phyloP scores from a whole-genome alignment of 2,797 vertebrate genomes.

The Thunnus albacares region DNA sequence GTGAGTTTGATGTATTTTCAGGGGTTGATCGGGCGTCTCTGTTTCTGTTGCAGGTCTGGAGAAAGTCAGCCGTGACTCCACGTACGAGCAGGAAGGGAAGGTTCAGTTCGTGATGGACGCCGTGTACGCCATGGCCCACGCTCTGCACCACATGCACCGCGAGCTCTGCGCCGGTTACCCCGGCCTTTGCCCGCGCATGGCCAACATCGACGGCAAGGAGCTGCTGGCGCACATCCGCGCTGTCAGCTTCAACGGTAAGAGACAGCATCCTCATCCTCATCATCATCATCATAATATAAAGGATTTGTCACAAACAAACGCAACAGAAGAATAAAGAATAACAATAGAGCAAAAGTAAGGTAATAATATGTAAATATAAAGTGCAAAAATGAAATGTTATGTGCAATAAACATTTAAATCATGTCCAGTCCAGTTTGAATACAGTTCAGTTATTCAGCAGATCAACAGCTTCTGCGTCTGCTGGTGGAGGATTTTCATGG shows the following conservation, averaged over 20 bases:
- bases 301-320: too few relatives aligned
- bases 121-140: slow-evolving; percentile 96
- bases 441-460: too few relatives aligned
- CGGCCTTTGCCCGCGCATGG: slow-evolving; percentile 94
- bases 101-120: slow-evolving; percentile 98
- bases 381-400: too few relatives aligned
- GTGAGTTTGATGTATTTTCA: not conserved
- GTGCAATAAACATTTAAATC: too few relatives aligned
- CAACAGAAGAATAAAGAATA: too few relatives aligned
- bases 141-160: slow-evolving; percentile 94
- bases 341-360: too few relatives aligned
- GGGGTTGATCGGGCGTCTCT: too few relatives aligned
- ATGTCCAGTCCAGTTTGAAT: too few relatives aligned
- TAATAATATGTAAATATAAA: too few relatives aligned
- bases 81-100: slow-evolving; percentile 97
- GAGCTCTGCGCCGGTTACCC: slow-evolving; percentile 92
- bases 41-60: slow-evolving; percentile 88
- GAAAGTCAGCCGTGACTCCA: slow-evolving; percentile 94
- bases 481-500: too few relatives aligned
- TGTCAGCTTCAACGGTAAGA: slow-evolving; percentile 94
- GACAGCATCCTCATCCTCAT: not conserved
- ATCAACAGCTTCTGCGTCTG: too few relatives aligned
- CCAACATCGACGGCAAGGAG: slow-evolving; percentile 93
- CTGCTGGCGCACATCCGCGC: slow-evolving; percentile 92
- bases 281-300: too few relatives aligned